Conservation (phyloP, 2,113 vertebrate genomes). For the Mungos mungo region DNA sequence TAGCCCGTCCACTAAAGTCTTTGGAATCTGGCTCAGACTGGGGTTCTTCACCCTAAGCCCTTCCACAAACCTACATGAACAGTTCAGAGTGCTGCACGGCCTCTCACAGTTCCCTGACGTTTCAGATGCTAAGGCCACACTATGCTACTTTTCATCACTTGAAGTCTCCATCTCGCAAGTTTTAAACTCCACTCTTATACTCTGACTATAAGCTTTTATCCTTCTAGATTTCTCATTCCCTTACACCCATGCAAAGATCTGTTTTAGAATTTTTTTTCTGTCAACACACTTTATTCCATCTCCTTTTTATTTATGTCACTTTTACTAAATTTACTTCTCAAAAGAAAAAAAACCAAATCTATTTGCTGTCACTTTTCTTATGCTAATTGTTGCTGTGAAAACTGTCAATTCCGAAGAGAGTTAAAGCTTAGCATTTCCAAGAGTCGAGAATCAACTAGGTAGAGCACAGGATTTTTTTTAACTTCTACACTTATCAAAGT, state of each 20-base stretch:
- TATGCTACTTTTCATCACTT: not conserved
- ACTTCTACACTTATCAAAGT: not conserved
- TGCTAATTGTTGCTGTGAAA: constrained; percentile 15
- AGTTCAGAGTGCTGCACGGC: not conserved
- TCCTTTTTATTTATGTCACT: constrained; percentile 23
- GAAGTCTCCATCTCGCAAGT: not conserved
- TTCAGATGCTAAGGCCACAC: not conserved
- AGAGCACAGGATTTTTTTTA: constrained; percentile 16
- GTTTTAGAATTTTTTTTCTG: constrained; percentile 44
- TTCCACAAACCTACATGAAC: not conserved
- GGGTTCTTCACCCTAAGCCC: not conserved
- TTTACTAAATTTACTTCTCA: constrained; percentile 30
- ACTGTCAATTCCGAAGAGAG: constrained; percentile 20
- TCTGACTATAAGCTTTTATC: not conserved
- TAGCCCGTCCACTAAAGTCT: not conserved
- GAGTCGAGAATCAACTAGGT: not conserved
- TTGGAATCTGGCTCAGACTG: not conserved
- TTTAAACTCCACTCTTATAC: not conserved
- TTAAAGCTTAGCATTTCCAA: not conserved
- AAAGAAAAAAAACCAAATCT: not conserved
- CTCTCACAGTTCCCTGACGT: not conserved
- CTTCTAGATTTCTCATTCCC: not conserved
- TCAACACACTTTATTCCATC: not conserved
- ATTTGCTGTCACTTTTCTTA: constrained; percentile 31
- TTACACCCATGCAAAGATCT: not conserved